These are phyloP conservation scores for Drosophila nigricruria DNA, from an alignment of 2,888 invertebrate species.

Conservation along the genomic window DNA sequence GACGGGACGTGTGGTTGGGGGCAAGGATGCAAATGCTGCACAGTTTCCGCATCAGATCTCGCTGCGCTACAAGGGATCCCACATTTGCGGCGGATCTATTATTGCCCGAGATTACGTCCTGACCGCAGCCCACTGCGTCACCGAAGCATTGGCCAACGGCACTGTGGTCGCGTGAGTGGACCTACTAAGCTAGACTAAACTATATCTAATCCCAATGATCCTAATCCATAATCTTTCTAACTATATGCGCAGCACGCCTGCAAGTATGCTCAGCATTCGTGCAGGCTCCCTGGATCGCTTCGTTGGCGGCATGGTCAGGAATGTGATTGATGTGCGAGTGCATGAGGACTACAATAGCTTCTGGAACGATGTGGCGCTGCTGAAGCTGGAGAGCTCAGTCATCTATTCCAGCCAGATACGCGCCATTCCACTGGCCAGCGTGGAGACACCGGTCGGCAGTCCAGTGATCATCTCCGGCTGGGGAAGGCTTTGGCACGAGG, in stretches of 20 bases:
- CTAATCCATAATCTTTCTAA: neutral
- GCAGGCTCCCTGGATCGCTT: conserved; percentile 77
- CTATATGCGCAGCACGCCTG: conserved; percentile 33
- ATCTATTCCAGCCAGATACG: conserved; percentile 59
- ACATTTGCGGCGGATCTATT: conserved; percentile 77
- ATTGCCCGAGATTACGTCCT: conserved; percentile 57
- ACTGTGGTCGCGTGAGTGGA: conserved; percentile 40
- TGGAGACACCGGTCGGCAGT: conserved; percentile 53
- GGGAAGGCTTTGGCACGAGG: conserved; percentile 63
- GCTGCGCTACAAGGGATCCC: conserved; percentile 54
- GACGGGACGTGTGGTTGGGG: conserved; percentile 77
- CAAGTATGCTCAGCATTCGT: conserved; percentile 67
- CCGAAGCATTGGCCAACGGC: conserved; percentile 33
- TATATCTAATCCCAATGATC: neutral
- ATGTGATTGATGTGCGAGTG: conserved; percentile 63
- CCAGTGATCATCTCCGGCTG: conserved; percentile 74
- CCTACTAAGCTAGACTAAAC: neutral
- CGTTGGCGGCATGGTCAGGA: conserved; percentile 70
- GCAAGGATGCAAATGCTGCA: conserved; percentile 71
- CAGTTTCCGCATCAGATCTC: conserved; percentile 84
- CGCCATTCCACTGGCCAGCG: conserved; percentile 62
- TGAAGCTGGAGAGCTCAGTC: conserved; percentile 57
- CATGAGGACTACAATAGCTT: conserved; percentile 71
- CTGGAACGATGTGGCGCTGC: conserved; percentile 72
- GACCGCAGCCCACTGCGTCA: conserved; percentile 77